phyloP scores from a whole-genome alignment of 1,140 invertebrate species.

The Diachasmimorpha longicaudata region DNA sequence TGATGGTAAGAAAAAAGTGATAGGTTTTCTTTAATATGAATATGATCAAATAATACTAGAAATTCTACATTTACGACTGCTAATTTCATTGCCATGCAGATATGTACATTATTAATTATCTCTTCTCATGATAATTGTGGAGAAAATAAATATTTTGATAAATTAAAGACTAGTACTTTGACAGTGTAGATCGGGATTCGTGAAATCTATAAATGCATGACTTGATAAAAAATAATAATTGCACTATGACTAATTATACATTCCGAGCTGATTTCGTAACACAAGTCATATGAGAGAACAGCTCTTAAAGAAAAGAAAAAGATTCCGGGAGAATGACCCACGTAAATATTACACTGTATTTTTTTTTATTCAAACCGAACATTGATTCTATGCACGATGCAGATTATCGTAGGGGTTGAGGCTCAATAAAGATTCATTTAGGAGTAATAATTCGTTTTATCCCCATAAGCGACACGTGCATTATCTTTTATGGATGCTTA shows the following conservation, averaged over 20 bases:
- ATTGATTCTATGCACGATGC: constrained; percentile 29
- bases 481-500: constrained; percentile 38
- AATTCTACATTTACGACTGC: not conserved
- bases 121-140: constrained; percentile 42
- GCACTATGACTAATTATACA: constrained; percentile 5
- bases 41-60: not conserved
- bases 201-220: constrained; percentile 1
- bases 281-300: not conserved
- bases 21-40: not conserved
- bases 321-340: constrained; percentile 54
- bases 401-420: constrained; percentile 32
- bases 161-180: constrained; percentile 5
- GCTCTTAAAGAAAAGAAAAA: not conserved
- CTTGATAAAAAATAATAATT: not conserved
- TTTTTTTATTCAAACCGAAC: not conserved
- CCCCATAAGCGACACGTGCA: constrained; percentile 47
- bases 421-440: constrained; percentile 23
- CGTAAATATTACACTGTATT: constrained; percentile 25
- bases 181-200: constrained; percentile 17
- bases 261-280: not conserved
- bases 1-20: constrained; percentile 39
- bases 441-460: constrained; percentile 30
- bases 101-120: constrained; percentile 21
- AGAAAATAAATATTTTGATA: constrained; percentile 9
- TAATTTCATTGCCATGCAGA: not conserved